Conservation (phyloP, 2,797 vertebrate genomes). For the Heterohyrax brucei region DNA sequence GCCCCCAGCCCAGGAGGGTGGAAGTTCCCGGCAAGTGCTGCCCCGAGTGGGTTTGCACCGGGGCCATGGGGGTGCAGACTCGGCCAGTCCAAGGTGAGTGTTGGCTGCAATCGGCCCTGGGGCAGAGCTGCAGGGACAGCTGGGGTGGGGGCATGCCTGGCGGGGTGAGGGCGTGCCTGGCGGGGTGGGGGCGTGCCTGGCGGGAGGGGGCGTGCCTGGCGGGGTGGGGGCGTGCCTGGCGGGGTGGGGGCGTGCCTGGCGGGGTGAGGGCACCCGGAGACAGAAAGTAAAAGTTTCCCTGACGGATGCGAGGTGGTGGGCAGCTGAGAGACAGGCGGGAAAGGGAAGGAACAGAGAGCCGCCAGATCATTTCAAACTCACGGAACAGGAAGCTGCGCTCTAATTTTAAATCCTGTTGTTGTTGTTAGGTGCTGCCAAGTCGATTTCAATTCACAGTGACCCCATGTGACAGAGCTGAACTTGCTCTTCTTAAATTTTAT, state of each 20-base stretch:
- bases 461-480: too few species aligned
- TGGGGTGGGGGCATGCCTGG: too few species aligned
- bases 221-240: too few species aligned
- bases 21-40: slow-evolving; percentile 96
- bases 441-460: too few species aligned
- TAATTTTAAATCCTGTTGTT: neutral
- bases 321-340: fast-evolving
- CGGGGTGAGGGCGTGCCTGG: too few species aligned
- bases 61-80: slow-evolving; percentile 83
- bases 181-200: neutral
- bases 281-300: neutral
- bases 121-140: neutral
- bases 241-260: neutral
- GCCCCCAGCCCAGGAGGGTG: slow-evolving; percentile 93
- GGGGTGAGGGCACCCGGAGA: fast-evolving
- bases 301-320: neutral
- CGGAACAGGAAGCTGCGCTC: neutral
- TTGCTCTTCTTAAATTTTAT: too few species aligned
- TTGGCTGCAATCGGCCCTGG: fast-evolving
- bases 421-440: too few species aligned
- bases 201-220: too few species aligned
- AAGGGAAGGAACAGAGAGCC: neutral
- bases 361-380: neutral
- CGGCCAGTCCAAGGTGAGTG: slow-evolving; percentile 75
- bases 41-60: slow-evolving; percentile 96